phyloP scores from a whole-genome alignment of 2,113 vertebrate genomes.

The Elanus axillaris region DNA sequence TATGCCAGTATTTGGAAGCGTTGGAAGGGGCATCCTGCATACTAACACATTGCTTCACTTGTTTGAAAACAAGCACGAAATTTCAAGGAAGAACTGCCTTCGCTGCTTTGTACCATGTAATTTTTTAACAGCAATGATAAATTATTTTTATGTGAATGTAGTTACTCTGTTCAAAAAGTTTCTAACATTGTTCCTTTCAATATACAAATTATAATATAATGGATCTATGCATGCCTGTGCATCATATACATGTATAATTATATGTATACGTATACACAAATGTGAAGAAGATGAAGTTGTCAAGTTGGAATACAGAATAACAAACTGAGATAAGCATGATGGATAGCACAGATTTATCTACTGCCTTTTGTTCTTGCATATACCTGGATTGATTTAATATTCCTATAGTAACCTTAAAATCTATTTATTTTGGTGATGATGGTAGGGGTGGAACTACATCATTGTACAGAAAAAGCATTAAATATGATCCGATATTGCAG shows the following conservation, averaged over 20 bases:
- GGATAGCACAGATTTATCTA: background rate
- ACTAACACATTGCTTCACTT: background rate
- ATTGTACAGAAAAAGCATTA: conserved; percentile 10
- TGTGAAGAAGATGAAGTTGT: background rate
- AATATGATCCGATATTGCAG: background rate
- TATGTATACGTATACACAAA: background rate
- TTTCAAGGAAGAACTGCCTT: background rate
- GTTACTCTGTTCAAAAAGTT: background rate
- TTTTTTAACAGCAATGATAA: background rate
- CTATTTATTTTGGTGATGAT: background rate
- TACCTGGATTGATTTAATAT: conserved; percentile 11
- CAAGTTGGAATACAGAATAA: background rate
- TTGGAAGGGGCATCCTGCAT: background rate
- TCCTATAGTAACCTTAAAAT: background rate
- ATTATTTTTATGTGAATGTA: background rate
- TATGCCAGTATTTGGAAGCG: background rate
- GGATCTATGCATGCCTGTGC: background rate
- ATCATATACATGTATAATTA: background rate
- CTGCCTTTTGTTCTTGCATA: background rate
- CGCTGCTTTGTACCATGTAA: background rate
- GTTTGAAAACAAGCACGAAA: background rate
- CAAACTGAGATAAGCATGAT: background rate
- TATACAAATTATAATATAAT: background rate
- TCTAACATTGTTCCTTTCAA: background rate
- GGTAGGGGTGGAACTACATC: background rate